Conservation (phyloP, 1,140 invertebrate genomes). For the Theocolax elegans region DNA sequence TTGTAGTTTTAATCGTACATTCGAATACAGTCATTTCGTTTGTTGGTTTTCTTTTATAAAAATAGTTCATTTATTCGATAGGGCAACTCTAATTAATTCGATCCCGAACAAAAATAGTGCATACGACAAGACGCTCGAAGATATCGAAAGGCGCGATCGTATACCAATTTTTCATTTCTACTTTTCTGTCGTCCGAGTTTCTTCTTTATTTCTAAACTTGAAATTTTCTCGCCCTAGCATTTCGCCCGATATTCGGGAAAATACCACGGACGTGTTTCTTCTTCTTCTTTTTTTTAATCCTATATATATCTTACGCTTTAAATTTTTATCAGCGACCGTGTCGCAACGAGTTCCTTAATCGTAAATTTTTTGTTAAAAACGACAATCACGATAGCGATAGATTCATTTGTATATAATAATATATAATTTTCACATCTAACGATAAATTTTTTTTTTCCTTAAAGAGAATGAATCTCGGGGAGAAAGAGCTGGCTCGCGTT, state of each 20-base stretch:
- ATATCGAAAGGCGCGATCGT: slow-evolving; percentile 43
- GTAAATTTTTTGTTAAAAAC: slow-evolving; percentile 57
- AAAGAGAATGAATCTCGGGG: slow-evolving; percentile 23
- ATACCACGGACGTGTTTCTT: not conserved
- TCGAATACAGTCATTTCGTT: too few relatives aligned
- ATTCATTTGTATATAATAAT: slow-evolving; percentile 63
- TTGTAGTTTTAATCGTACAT: not conserved
- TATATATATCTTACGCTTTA: slow-evolving; percentile 2
- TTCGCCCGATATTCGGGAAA: not conserved
- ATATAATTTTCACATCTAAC: slow-evolving; percentile 67
- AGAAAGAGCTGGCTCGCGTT: slow-evolving; percentile 23
- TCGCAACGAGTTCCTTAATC: slow-evolving; percentile 59
- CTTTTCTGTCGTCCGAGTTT: not conserved
- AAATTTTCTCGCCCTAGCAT: not conserved
- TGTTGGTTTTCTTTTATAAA: slow-evolving; percentile 9
- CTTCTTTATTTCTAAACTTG: not conserved
- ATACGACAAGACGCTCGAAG: slow-evolving; percentile 19
- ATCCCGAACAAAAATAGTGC: too few relatives aligned
- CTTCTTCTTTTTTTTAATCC: slow-evolving; percentile 17
- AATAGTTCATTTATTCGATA: slow-evolving; percentile 19
- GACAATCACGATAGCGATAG: slow-evolving; percentile 64
- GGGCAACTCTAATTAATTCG: not conserved
- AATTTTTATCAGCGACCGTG: slow-evolving; percentile 48
- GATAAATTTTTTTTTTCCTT: slow-evolving; percentile 62
- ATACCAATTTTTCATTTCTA: slow-evolving; percentile 26